Evolutionary conservation across 1,140 invertebrate genomes (phyloP).

Genomic region (Pseudoatta argentina): DNA sequence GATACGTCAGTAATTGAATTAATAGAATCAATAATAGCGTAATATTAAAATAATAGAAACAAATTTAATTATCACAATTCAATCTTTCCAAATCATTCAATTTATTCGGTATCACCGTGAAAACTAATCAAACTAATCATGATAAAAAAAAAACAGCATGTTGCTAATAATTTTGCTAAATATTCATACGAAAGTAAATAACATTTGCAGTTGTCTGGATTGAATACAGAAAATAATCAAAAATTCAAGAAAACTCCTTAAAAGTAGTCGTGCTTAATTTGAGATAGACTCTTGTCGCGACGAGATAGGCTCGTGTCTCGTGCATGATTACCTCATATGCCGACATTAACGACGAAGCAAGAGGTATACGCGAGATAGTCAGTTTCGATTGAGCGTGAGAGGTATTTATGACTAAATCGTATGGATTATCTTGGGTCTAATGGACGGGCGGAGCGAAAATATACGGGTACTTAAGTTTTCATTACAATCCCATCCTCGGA

Average conservation of each 20-base stretch:
- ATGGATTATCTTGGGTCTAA: slow-evolving; percentile 46
- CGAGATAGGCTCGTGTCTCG: slow-evolving; percentile 19
- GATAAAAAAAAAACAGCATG: neutral
- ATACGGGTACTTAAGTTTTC: slow-evolving; percentile 38
- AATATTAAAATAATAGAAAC: slow-evolving; percentile 19
- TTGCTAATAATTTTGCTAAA: neutral
- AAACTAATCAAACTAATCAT: neutral
- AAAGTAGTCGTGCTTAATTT: slow-evolving; percentile 16
- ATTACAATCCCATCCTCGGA: slow-evolving; percentile 17
- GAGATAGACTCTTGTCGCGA: slow-evolving; percentile 19
- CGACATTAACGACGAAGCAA: slow-evolving; percentile 2
- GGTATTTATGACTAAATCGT: slow-evolving; percentile 55
- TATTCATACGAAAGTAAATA: neutral
- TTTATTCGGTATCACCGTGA: neutral
- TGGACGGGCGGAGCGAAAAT: slow-evolving; percentile 33
- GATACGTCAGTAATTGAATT: neutral
- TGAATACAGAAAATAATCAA: neutral
- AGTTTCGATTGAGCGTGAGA: slow-evolving; percentile 49
- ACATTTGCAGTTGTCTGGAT: no score
- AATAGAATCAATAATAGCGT: neutral
- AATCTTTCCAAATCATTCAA: neutral
- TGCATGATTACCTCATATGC: slow-evolving; percentile 24
- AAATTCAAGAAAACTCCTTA: neutral
- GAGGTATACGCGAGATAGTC: slow-evolving; percentile 19
- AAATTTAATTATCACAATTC: slow-evolving; percentile 33